Conservation (phyloP, 2,888 invertebrate species). For the Pyrocoelia pectoralis region DNA sequence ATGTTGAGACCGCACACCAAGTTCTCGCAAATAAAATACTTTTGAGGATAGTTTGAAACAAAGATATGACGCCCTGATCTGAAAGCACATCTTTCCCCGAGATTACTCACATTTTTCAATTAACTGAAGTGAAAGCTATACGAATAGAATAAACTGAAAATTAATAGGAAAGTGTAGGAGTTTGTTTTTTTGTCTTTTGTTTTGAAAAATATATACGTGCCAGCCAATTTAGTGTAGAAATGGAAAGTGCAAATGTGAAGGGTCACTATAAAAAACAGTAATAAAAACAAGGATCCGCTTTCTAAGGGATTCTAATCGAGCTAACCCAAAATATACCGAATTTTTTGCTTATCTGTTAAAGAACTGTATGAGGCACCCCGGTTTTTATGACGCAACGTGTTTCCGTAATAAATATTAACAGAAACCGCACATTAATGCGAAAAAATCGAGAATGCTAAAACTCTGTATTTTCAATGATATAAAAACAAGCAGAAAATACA, state of each 20-base stretch:
- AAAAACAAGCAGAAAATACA: constrained; percentile 21
- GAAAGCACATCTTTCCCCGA: constrained; percentile 9
- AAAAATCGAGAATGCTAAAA: constrained; percentile 24
- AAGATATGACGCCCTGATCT: constrained; percentile 20
- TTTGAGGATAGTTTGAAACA: constrained; percentile 24
- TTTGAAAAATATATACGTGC: constrained; percentile 16
- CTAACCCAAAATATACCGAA: constrained; percentile 37
- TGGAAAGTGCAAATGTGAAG: constrained; percentile 40
- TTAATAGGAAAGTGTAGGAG: neutral
- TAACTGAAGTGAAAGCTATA: neutral
- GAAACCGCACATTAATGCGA: constrained; percentile 30
- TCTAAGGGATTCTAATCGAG: constrained; percentile 42
- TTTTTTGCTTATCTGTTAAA: constrained; percentile 40
- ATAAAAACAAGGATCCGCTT: constrained; percentile 40
- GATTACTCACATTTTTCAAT: neutral
- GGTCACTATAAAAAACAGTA: constrained; percentile 39
- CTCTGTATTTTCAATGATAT: constrained; percentile 22
- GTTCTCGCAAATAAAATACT: constrained; percentile 33
- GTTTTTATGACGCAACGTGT: constrained; percentile 32
- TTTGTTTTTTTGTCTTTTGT: neutral
- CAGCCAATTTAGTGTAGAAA: constrained; percentile 32
- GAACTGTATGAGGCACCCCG: constrained; percentile 30
- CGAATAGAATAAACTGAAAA: neutral
- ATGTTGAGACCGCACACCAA: constrained; percentile 42
- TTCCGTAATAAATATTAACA: constrained; percentile 36